Evolutionary conservation across 1,140 invertebrate species (phyloP).

Genomic region (Halesus radiatus): DNA sequence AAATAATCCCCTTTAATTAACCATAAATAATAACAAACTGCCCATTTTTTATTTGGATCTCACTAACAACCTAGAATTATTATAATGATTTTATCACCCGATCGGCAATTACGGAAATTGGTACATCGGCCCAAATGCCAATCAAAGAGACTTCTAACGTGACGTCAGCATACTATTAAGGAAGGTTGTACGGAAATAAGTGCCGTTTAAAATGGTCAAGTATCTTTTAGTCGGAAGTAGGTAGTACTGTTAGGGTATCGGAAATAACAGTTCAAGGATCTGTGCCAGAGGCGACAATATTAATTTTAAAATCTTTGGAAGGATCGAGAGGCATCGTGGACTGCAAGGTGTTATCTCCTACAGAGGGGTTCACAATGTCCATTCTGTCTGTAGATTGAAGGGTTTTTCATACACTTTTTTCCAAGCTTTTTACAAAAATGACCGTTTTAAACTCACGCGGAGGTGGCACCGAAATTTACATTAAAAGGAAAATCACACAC

Average conservation of each 20-base stretch:
- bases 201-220: not conserved
- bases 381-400: too few relatives aligned
- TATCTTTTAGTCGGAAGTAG: constrained; percentile 10
- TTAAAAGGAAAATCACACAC: too few relatives aligned
- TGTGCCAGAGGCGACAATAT: not conserved
- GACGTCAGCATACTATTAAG: not conserved
- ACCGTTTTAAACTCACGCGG: too few relatives aligned
- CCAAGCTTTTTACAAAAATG: too few relatives aligned
- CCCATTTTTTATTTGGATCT: not conserved
- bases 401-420: too few relatives aligned
- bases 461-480: too few relatives aligned
- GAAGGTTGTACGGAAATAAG: constrained; percentile 2
- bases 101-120: constrained; percentile 13
- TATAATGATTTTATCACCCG: constrained; percentile 7
- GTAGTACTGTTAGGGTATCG: not conserved
- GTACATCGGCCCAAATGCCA: not conserved
- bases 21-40: constrained; percentile 8
- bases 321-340: too few relatives aligned
- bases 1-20: constrained; percentile 11
- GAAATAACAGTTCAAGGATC: constrained; percentile 13
- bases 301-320: too few relatives aligned
- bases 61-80: constrained; percentile 16
- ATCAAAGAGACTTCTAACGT: not conserved
- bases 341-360: too few relatives aligned
- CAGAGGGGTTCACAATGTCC: too few relatives aligned